Percentiles rank a stretch among this genome's conserved stretches.
Conservation (phyloP, 2,113 vertebrate species). For the Toxostoma redivivum region DNA sequence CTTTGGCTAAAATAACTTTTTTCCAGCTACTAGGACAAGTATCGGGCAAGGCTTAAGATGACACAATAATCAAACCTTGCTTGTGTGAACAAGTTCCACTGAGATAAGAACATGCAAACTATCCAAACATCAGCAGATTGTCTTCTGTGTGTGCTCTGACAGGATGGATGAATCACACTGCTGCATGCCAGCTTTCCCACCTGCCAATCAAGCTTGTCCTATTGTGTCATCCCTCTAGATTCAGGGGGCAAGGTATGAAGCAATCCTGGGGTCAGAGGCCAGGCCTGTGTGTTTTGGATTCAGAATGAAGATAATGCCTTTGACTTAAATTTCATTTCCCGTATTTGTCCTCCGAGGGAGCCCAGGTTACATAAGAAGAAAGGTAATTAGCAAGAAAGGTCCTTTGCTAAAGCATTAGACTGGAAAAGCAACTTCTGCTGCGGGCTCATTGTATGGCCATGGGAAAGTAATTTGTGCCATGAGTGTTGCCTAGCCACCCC, state of each 20-base stretch:
- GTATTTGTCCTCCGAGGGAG: not conserved
- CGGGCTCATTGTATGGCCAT: not conserved
- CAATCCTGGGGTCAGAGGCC: not conserved
- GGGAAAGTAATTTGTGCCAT: not conserved
- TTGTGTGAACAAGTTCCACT: conserved; percentile 49
- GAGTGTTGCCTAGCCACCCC: not conserved
- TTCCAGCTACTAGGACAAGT: conserved; percentile 38
- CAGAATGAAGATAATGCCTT: not conserved
- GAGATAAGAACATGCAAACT: conserved; percentile 36
- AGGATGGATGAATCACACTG: not conserved
- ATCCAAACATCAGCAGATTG: conserved; percentile 42
- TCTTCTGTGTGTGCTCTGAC: not conserved
- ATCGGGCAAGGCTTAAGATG: conserved; percentile 32
- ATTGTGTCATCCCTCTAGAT: not conserved
- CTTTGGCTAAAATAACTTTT: conserved; percentile 48
- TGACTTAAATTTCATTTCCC: not conserved
- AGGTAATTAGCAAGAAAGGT: not conserved
- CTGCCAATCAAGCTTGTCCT: not conserved
- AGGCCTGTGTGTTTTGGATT: not conserved
- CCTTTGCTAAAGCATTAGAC: not conserved
- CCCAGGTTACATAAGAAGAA: not conserved
- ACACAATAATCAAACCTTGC: conserved; percentile 26
- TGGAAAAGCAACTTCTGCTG: not conserved
- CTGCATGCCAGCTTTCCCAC: not conserved
- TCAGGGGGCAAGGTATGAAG: not conserved